Conservation (phyloP, 2,888 invertebrate genomes). For the Rhingia campestris region DNA sequence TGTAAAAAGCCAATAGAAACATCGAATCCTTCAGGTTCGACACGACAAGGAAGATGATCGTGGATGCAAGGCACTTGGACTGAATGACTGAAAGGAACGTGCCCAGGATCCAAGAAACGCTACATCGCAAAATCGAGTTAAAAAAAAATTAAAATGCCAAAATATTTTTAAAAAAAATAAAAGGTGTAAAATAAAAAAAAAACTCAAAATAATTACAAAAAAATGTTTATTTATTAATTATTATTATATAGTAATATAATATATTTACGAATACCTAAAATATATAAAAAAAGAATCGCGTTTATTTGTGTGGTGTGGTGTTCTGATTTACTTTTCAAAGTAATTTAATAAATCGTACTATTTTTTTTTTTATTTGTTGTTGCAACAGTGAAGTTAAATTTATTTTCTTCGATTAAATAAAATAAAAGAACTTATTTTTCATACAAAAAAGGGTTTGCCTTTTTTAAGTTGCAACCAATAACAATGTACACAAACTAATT, state of each 20-base stretch:
- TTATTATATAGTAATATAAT: conserved; percentile 71
- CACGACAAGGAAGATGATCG: too few species aligned
- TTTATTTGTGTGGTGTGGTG: conserved; percentile 13
- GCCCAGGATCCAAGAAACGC: too few species aligned
- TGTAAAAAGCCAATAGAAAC: too few species aligned
- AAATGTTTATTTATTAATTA: conserved; percentile 70
- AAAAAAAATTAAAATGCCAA: background rate
- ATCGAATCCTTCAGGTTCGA: too few species aligned
- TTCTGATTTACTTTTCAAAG: conserved; percentile 49
- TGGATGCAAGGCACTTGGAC: too few species aligned
- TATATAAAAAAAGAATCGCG: conserved; percentile 69
- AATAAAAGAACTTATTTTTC: conserved; percentile 54
- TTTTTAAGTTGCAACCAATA: conserved; percentile 65
- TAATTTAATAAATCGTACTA: background rate
- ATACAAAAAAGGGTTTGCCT: conserved; percentile 57
- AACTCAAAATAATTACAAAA: conserved; percentile 64
- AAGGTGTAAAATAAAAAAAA: conserved; percentile 18
- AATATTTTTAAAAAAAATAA: conserved; percentile 3
- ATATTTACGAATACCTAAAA: conserved; percentile 72
- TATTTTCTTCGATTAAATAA: conserved; percentile 50
- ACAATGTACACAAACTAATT: conserved; percentile 71
- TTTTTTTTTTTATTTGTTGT: conserved; percentile 42
- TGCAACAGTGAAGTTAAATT: conserved; percentile 43
- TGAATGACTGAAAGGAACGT: too few species aligned
- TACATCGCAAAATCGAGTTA: conserved; percentile 3